Base-by-base conservation (phyloP, 2,888 invertebrate genomes). In the Thyatira batis region DNA sequence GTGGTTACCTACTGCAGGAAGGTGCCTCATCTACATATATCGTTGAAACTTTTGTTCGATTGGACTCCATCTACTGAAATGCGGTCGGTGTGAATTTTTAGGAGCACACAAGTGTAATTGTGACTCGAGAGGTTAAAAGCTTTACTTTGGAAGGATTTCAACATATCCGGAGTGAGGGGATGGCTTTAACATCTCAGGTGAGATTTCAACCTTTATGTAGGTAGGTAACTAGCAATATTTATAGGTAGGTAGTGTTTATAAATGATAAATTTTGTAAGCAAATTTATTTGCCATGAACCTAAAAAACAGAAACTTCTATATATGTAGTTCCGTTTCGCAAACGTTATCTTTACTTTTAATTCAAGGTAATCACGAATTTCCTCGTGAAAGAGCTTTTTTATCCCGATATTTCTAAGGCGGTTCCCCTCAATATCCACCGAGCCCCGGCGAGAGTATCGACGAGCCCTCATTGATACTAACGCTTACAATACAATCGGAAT, bases 91-190 rank as follows among this genome's bases (percentile, higher is more conserved):
- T 66, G 73, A 77, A 80, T 77, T 79, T 79, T 82, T 78, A 71
- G 71, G 65, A 73, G 72, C 71, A 69, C 69, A 67, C 65, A 60
- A 67, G 72, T 78, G 77, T 82, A 82, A 86, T 84, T 84, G 78
- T 74, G 69, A 72, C 72, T 84, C 73, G 68, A 85, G 84, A 77
- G 82, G 72, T 82, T 84, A 82, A 85, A 86, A 85, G 85, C 85
- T 85, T 84, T 82, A 76, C 78, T 80, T 80, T 73, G 65, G 61
- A 69, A 74, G 66, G 71, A 71, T 73, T 77, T 74, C 68, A 70
- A 78, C 77, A 79, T 69, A 70, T 73, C 73, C 74, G 71, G 57
- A 65, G 60, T 54, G 49, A 56, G 71, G 65, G 62, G 68, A 67
- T 63, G 61, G 69, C 70, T 73, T 72, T 67, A 65, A 11, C 25